Conservation (phyloP, 2,888 invertebrate genomes). For the Agonopterix arenella region DNA sequence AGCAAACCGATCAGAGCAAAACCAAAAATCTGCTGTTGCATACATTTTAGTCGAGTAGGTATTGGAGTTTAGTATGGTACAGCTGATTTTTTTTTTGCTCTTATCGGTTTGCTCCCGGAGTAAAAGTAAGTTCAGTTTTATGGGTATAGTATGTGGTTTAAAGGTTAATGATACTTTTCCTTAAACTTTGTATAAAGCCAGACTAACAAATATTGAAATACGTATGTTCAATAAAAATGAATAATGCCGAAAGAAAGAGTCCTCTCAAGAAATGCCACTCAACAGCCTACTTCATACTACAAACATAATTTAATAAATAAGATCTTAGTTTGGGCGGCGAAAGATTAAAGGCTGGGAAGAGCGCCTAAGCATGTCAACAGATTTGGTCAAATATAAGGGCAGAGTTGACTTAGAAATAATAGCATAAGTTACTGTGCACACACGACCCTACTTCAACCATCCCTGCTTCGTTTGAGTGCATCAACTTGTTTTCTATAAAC, state of each 20-base stretch:
- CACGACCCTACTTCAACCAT: constrained; percentile 57
- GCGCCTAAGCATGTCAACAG: constrained; percentile 48
- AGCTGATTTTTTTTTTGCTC: too few species aligned
- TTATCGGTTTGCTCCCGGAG: too few species aligned
- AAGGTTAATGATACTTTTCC: too few species aligned
- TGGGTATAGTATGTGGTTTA: too few species aligned
- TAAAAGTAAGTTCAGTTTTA: too few species aligned
- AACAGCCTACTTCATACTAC: constrained; percentile 27
- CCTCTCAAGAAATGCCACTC: constrained; percentile 24
- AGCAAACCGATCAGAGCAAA: too few species aligned
- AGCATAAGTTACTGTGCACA: constrained; percentile 69
- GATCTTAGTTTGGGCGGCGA: constrained; percentile 49
- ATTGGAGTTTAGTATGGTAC: too few species aligned
- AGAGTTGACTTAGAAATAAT: constrained; percentile 71
- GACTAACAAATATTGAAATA: too few species aligned
- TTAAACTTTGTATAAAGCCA: too few species aligned
- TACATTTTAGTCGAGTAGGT: too few species aligned
- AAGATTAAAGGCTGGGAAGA: constrained; percentile 56
- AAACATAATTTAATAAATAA: constrained; percentile 41
- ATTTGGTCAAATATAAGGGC: constrained; percentile 66
- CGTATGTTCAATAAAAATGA: not conserved
- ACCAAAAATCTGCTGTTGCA: too few species aligned
- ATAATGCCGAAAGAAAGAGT: constrained; percentile 14
- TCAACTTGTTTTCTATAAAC: constrained; percentile 69
- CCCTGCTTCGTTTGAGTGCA: constrained; percentile 59